Base-by-base conservation (phyloP, 1,140 invertebrate genomes). In the Monochamus saltuarius region DNA sequence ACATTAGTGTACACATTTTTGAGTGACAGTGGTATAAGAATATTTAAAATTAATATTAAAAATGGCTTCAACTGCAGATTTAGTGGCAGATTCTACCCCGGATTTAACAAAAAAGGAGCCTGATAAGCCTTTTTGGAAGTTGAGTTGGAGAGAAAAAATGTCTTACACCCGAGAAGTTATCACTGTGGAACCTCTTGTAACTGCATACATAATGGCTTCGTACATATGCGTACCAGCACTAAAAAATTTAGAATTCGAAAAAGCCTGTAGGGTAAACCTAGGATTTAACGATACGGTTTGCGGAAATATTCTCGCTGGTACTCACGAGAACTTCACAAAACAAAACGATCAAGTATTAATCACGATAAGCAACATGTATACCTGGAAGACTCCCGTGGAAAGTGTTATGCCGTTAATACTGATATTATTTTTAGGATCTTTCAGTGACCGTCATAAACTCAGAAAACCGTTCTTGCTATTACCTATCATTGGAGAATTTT, bases 381-480 rank as follows among this genome's bases (percentile, higher is more conserved):
- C 71, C 1, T 78, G 76, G 77, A 71, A 75, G 56, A 36, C 67
- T 11, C 74, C 76, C 1, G 45, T 78, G 10, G 69, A 71, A 43
- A 77, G 65, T 42, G 58, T 75, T 8, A 65, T 79, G 22, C 84
- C 84, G 0, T 71, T 85, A 2, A 79, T 85, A 29, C 77, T 86
- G 59, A 78, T 85, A 9, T 71, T 87, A 42, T 82, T 87, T 75
- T 74, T 87, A 64, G 85, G 87, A 59, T 82, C 84, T 1, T 84
- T 83, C 81, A 85, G 84, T 61, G 85, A 87, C 70, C 78, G 81
- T 37, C 82, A 84, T 45, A 85, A 86, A 54, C 82, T 66, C 14
- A 68, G 85, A 38, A 89, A 89, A 75, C 80, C 86, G 16, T 85
- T 82, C 55, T 81, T 87, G 67, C 64, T 87, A 7, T 59, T 85